phyloP scores from a whole-genome alignment of 2,888 invertebrate genomes.

The Eulithis prunata region DNA sequence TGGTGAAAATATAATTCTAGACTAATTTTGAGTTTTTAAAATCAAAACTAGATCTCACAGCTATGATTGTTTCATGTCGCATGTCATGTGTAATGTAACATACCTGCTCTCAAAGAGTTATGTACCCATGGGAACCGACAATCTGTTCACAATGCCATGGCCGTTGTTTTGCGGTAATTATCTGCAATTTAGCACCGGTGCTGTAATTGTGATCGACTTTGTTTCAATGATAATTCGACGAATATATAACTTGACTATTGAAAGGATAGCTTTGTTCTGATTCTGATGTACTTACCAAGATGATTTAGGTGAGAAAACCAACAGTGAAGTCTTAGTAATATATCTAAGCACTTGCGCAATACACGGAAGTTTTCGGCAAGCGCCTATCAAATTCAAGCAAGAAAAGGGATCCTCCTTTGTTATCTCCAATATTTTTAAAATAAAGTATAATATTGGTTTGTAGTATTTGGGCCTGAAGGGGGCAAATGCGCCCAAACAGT shows the following conservation, averaged over 20 bases:
- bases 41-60: background rate
- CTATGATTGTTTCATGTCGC: background rate
- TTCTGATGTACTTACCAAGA: constrained; percentile 8
- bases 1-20: too few relatives aligned
- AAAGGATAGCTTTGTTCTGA: constrained; percentile 23
- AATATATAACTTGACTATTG: constrained; percentile 11
- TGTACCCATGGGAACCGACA: constrained; percentile 43
- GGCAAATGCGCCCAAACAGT: too few relatives aligned
- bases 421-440: too few relatives aligned
- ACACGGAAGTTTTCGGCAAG: too few relatives aligned
- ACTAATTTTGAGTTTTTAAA: background rate
- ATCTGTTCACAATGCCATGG: constrained; percentile 40
- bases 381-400: too few relatives aligned
- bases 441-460: too few relatives aligned
- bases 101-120: background rate
- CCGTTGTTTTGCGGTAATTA: constrained; percentile 41
- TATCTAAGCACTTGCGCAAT: too few relatives aligned
- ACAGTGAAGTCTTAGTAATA: too few relatives aligned
- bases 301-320: background rate
- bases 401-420: too few relatives aligned
- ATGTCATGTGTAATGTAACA: constrained; percentile 6
- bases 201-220: constrained; percentile 27
- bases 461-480: too few relatives aligned
- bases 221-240: constrained; percentile 25
- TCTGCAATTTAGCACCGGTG: constrained; percentile 38